Evolutionary conservation across 2,888 invertebrate species (phyloP).

Genomic region (Agonopterix arenella): DNA sequence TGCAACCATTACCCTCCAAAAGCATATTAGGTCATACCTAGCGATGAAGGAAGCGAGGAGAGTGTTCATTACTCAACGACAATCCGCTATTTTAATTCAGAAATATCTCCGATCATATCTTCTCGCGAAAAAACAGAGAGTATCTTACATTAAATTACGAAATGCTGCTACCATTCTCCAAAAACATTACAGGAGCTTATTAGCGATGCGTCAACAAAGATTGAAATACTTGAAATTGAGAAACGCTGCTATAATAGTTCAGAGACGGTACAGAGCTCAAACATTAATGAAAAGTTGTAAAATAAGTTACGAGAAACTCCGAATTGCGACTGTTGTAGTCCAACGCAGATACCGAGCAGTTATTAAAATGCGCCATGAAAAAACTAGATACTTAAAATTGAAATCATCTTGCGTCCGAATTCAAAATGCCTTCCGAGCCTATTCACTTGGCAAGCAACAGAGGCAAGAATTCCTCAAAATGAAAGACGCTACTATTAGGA

Average conservation of each 20-base stretch:
- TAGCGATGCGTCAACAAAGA: constrained; percentile 46
- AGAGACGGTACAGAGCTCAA: constrained; percentile 48
- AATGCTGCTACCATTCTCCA: constrained; percentile 42
- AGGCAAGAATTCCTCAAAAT: constrained; percentile 30
- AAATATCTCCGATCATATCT: constrained; percentile 31
- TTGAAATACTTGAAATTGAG: constrained; percentile 22
- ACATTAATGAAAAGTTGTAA: constrained; percentile 34
- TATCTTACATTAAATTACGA: constrained; percentile 19
- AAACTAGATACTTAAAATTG: constrained; percentile 30
- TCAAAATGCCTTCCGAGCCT: constrained; percentile 57
- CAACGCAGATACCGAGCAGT: constrained; percentile 61
- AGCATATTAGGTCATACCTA: constrained; percentile 51
- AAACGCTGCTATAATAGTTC: constrained; percentile 44
- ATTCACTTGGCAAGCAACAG: constrained; percentile 31
- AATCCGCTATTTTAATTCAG: constrained; percentile 35
- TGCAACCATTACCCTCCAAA: constrained; percentile 65
- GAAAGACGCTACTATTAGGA: constrained; percentile 38
- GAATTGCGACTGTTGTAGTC: constrained; percentile 39
- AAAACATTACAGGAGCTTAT: constrained; percentile 50
- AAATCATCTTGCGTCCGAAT: constrained; percentile 41
- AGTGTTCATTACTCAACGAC: constrained; percentile 30
- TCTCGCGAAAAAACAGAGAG: constrained; percentile 20
- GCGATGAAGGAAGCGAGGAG: constrained; percentile 32
- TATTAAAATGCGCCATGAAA: constrained; percentile 41
- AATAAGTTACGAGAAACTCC: constrained; percentile 30